Evolutionary conservation across 1,140 invertebrate species (phyloP).

Genomic region (Bilobella aurantiaca): DNA sequence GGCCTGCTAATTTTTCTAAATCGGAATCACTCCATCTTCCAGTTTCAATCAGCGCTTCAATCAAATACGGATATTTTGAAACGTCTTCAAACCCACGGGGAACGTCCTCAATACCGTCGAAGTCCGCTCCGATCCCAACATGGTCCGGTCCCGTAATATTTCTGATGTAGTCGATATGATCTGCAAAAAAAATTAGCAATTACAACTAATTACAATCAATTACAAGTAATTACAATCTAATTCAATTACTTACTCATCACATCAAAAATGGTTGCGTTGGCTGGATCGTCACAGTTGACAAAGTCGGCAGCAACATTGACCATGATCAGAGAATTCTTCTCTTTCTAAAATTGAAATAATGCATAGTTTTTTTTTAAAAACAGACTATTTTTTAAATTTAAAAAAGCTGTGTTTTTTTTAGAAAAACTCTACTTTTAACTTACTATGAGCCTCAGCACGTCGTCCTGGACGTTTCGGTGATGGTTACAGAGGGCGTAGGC

Average conservation of each 20-base stretch:
- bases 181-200: constrained; percentile 40
- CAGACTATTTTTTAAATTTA: too few species aligned
- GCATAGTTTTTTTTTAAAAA: too few species aligned
- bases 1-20: constrained; percentile 42
- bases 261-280: neutral
- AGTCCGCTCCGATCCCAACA: constrained; percentile 39
- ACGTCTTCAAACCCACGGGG: constrained; percentile 44
- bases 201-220: too few species aligned
- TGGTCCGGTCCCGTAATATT: constrained; percentile 33
- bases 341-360: constrained; percentile 38
- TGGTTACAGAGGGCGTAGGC: constrained; percentile 47
- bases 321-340: constrained; percentile 46
- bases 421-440: too few species aligned
- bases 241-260: neutral
- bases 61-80: constrained; percentile 44
- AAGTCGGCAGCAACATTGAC: constrained; percentile 44
- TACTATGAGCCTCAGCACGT: constrained; percentile 47
- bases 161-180: constrained; percentile 45
- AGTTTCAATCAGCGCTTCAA: constrained; percentile 49
- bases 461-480: constrained; percentile 52
- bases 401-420: too few species aligned
- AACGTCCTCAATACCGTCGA: constrained; percentile 36
- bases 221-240: too few species aligned
- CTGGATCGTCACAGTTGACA: constrained; percentile 40
- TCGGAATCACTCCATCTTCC: constrained; percentile 42